phyloP scores from a whole-genome alignment of 2,797 vertebrate species.

The Poeciliopsis presidionis region DNA sequence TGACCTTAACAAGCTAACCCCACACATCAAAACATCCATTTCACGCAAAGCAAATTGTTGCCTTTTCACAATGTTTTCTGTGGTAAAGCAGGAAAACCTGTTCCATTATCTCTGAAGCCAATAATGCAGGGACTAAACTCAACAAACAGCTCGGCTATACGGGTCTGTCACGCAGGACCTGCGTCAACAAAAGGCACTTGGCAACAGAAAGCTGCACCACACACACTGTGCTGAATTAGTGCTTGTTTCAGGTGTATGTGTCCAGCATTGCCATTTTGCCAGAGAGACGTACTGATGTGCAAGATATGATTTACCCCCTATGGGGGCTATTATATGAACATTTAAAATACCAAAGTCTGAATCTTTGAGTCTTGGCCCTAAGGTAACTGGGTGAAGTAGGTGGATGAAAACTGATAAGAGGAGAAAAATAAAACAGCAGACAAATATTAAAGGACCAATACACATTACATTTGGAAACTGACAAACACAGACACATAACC shows the following conservation, averaged over 20 bases:
- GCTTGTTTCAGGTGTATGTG: constrained; percentile 12
- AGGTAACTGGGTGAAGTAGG: constrained; percentile 16
- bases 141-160: constrained; percentile 60
- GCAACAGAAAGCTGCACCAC: constrained; percentile 50
- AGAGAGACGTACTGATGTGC: constrained; percentile 52
- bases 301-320: constrained; percentile 64
- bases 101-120: constrained; percentile 67
- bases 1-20: constrained; percentile 34
- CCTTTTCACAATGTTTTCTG: constrained; percentile 41
- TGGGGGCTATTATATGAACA: constrained; percentile 58
- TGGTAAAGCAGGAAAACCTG: constrained; percentile 66
- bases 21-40: constrained; percentile 35
- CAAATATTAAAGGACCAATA: not conserved
- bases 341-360: constrained; percentile 66
- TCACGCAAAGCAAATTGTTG: constrained; percentile 42
- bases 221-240: constrained; percentile 27
- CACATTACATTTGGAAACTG: not conserved
- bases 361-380: constrained; percentile 17
- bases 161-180: constrained; percentile 55
- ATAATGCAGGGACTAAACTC: constrained; percentile 49
- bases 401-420: constrained; percentile 12
- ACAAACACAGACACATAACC: not conserved
- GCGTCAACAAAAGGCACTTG: constrained; percentile 64
- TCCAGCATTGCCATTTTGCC: constrained; percentile 48
- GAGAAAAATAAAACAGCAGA: not conserved